Base-by-base conservation (phyloP, 2,113 vertebrate species). In the Chrysemys picta region DNA sequence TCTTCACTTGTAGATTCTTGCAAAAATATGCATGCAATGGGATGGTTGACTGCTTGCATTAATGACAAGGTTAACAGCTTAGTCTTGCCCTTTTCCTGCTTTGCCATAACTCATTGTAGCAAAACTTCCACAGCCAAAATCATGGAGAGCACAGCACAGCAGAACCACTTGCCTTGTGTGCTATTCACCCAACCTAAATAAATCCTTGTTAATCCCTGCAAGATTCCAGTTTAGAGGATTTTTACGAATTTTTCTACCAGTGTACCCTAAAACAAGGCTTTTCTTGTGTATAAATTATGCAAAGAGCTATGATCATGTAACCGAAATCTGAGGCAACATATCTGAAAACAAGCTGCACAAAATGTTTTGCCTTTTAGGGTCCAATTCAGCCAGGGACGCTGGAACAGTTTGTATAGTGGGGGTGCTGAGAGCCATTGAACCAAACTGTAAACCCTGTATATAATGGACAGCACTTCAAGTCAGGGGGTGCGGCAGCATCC, bases 221-320 rank as follows among this genome's bases (percentile, higher is more conserved):
- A 95, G 90, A 94, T 95, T 83, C 57, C 82, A 85, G 91, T 35
- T 88, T 82, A 82, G 72, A 57, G 81, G 53, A 79, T 86, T 79
- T 89, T 96, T 92, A 79, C 0, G 54, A 93, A 93, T 56, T 92
- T 95, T 97, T 54, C 91, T 91, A 84, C 89, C 75, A 93, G 47
- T 0, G 1, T 84, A 92, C 82, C 95, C 94, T 72, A 22, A 94
- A 91, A 97, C 96, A 96, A 94, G 92, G 80, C 80, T 95, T 87
- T 94, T 80, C 88, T 59, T 62, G 54, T 1, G 1, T 87, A 95
- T 98, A 89, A 98, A 97, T 97, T 97, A 97, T 97, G 94, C 87
- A 97, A 91, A 88, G 25, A 5, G 45, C 88, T 95, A 89, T 35
- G 87, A 94, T 93, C 91, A 24, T 59, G 86, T 80, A 95, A 87